phyloP scores from a whole-genome alignment of 2,113 vertebrate species.

The Cyphomyrus discorhynchus region DNA sequence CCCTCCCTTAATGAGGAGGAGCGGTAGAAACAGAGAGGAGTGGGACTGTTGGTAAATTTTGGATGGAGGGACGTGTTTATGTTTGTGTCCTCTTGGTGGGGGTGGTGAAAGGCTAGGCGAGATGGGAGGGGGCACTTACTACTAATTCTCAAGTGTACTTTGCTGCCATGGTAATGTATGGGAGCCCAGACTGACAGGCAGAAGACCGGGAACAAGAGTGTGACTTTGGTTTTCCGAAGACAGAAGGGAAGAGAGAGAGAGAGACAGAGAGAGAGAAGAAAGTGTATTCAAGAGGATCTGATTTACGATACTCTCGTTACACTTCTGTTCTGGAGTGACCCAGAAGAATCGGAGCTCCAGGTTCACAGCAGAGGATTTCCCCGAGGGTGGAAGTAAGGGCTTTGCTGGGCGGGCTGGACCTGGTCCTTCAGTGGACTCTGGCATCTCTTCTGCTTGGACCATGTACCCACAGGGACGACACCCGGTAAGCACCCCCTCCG shows the following conservation, averaged over 20 bases:
- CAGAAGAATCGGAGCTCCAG: conserved; percentile 34
- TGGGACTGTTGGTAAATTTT: conserved; percentile 30
- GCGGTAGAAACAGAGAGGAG: conserved; percentile 33
- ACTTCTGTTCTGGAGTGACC: conserved; percentile 30
- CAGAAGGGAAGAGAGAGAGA: not conserved
- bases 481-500: conserved; percentile 55
- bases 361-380: conserved; percentile 28
- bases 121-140: conserved; percentile 37
- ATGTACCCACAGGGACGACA: conserved; percentile 73
- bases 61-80: conserved; percentile 51
- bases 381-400: conserved; percentile 53
- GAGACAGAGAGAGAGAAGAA: not conserved
- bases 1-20: not conserved
- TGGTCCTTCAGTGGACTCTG: conserved; percentile 59
- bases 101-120: conserved; percentile 33
- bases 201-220: conserved; percentile 21
- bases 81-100: conserved; percentile 45
- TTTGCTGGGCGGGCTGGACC: conserved; percentile 50
- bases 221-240: not conserved
- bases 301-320: conserved; percentile 13
- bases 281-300: not conserved
- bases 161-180: conserved; percentile 49
- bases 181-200: conserved; percentile 51
- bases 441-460: conserved; percentile 62
- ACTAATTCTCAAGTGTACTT: conserved; percentile 39